phyloP scores from a whole-genome alignment of 2,113 vertebrate genomes.

The Rhynchopsitta pachyrhyncha region DNA sequence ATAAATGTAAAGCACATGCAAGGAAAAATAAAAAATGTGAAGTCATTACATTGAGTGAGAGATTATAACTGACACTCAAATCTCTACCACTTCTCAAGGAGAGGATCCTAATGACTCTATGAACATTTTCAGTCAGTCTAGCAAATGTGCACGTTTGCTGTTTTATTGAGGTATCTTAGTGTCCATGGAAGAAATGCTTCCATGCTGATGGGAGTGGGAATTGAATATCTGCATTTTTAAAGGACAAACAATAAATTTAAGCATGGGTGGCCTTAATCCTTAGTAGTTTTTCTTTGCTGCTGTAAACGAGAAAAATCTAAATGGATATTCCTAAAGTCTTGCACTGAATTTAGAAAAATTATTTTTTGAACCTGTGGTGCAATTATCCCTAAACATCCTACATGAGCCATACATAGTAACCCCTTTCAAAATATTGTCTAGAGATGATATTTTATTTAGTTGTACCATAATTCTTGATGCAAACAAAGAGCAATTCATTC shows the following conservation, averaged over 20 bases:
- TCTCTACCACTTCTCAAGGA: conserved; percentile 61
- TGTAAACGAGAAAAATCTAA: conserved; percentile 66
- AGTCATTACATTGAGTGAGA: conserved; percentile 52
- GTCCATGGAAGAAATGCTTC: conserved; percentile 67
- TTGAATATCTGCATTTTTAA: conserved; percentile 73
- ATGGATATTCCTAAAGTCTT: conserved; percentile 72
- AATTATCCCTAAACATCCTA: conserved; percentile 72
- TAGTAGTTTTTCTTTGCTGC: conserved; percentile 78
- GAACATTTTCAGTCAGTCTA: conserved; percentile 60
- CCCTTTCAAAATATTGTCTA: conserved; percentile 48
- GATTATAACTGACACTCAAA: conserved; percentile 58
- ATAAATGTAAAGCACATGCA: conserved; percentile 73
- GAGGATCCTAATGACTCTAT: conserved; percentile 56
- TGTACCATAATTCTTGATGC: conserved; percentile 44
- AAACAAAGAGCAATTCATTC: conserved; percentile 25
- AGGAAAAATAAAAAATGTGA: conserved; percentile 49
- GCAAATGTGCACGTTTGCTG: conserved; percentile 67
- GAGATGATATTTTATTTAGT: conserved; percentile 55
- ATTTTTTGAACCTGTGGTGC: conserved; percentile 74
- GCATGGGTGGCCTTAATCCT: conserved; percentile 82
- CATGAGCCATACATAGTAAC: conserved; percentile 74
- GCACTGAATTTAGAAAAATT: conserved; percentile 76
- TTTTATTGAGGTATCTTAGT: conserved; percentile 60
- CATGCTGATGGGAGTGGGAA: conserved; percentile 58
- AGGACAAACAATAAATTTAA: conserved; percentile 79